Evolutionary conservation across 2,888 invertebrate genomes (phyloP).

Genomic region (Toxonevra muliebris): DNA sequence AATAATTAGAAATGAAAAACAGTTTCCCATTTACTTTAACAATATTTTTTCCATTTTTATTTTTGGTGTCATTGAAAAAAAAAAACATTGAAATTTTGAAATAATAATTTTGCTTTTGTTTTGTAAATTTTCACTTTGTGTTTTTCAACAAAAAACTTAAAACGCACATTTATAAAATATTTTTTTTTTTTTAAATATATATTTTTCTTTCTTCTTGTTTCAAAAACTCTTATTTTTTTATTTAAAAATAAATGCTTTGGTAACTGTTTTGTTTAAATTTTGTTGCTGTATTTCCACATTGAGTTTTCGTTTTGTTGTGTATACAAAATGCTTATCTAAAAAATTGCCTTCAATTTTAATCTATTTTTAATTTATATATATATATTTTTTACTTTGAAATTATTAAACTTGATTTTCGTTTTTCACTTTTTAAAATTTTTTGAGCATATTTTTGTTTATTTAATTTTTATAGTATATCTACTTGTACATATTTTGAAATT

Average conservation of each 20-base stretch:
- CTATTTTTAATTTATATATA: not conserved
- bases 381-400: slow-evolving; percentile 19
- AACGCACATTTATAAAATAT: not conserved
- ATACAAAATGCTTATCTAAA: not conserved
- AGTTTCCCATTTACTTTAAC: too few relatives aligned
- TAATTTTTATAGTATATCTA: too few relatives aligned
- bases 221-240: not conserved
- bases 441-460: too few relatives aligned
- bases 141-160: too few relatives aligned
- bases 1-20: too few relatives aligned
- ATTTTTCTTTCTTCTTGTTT: not conserved
- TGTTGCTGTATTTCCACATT: too few relatives aligned
- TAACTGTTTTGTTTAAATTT: not conserved
- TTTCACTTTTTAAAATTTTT: not conserved
- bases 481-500: not conserved
- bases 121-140: too few relatives aligned
- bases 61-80: too few relatives aligned
- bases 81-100: too few relatives aligned
- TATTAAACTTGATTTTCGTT: not conserved
- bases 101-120: too few relatives aligned
- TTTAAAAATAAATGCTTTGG: slow-evolving; percentile 11
- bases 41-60: too few relatives aligned
- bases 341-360: not conserved
- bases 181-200: not conserved
- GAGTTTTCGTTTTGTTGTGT: not conserved